phyloP scores from a whole-genome alignment of 2,113 vertebrate genomes.

The Pica pica region DNA sequence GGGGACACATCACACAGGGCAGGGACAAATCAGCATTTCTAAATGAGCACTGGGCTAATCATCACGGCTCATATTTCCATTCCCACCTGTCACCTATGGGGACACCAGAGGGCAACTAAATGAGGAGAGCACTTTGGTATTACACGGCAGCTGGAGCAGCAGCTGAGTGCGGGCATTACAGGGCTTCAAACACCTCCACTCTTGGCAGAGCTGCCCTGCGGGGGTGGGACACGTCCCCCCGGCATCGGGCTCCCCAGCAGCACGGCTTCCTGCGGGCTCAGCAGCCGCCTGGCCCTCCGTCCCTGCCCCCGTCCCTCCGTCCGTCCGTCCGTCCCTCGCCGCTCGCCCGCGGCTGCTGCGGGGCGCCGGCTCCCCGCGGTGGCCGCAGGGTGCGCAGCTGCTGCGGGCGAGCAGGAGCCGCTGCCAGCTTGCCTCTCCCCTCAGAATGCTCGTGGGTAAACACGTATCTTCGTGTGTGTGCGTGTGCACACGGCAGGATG shows the following conservation, averaged over 20 bases:
- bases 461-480: rapidly evolving
- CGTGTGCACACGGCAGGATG: no score
- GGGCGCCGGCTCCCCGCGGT: background rate
- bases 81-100: background rate
- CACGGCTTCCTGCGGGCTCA: background rate
- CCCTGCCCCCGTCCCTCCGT: background rate
- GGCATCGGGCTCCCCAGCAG: background rate
- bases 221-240: background rate
- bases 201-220: no score
- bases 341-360: background rate
- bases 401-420: background rate
- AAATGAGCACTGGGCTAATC: background rate
- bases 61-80: background rate
- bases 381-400: background rate
- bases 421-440: background rate
- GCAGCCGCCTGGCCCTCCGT: background rate
- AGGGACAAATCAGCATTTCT: background rate
- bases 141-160: background rate
- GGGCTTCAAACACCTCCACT: background rate
- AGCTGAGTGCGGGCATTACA: background rate
- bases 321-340: background rate
- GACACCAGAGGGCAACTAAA: background rate
- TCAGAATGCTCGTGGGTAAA: rapidly evolving
- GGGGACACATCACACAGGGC: background rate
- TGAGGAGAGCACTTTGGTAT: background rate